Conservation (phyloP, 2,888 invertebrate genomes). For the Tanypteryx hageni region DNA sequence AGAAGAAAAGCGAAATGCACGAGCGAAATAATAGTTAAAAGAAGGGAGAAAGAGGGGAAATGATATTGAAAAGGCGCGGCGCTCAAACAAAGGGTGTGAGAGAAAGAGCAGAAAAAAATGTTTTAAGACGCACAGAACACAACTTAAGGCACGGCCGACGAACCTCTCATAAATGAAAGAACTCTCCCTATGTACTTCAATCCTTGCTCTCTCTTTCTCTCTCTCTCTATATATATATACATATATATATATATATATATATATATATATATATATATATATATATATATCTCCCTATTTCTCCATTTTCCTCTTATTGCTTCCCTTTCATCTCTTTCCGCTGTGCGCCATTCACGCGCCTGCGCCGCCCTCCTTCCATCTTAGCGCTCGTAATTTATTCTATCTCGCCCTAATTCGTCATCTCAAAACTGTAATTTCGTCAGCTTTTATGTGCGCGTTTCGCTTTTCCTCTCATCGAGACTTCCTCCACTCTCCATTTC, state of each 20-base stretch:
- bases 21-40: not conserved
- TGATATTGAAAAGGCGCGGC: not conserved
- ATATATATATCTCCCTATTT: not conserved
- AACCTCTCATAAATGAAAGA: not conserved
- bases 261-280: too few relatives aligned
- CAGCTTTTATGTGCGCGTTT: not conserved
- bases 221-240: too few relatives aligned
- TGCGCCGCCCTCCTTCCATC: not conserved
- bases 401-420: not conserved
- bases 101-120: not conserved
- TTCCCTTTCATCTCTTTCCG: not conserved
- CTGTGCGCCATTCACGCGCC: not conserved
- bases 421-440: not conserved
- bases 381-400: conserved; percentile 28
- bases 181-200: not conserved
- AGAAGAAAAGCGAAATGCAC: not conserved
- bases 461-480: not conserved
- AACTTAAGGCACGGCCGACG: not conserved
- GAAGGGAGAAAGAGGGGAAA: not conserved
- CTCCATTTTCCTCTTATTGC: not conserved
- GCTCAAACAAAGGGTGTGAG: not conserved
- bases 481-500: not conserved
- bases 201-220: not conserved
- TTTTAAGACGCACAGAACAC: not conserved
- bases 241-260: too few relatives aligned